phyloP scores from a whole-genome alignment of 2,888 invertebrate genomes.

The Sericinus montela region DNA sequence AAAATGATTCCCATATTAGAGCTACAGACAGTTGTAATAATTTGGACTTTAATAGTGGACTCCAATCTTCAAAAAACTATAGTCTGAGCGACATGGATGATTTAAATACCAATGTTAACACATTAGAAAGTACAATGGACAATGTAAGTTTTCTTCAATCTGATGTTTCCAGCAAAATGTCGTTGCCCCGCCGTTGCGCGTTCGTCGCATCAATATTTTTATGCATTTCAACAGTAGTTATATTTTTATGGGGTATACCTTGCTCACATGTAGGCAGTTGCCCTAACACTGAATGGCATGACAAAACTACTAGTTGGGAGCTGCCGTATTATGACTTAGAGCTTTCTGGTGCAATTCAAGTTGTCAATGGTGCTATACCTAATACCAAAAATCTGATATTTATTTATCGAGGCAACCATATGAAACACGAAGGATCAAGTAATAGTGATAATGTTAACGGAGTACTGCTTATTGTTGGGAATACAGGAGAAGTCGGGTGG shows the following conservation, averaged over 20 bases:
- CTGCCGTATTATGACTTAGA: conserved; percentile 84
- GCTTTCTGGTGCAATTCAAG: conserved; percentile 83
- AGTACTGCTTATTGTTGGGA: conserved; percentile 84
- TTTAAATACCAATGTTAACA: conserved; percentile 65
- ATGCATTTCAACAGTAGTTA: conserved; percentile 84
- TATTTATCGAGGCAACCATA: conserved; percentile 84
- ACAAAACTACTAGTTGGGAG: conserved; percentile 84
- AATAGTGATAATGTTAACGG: conserved; percentile 79
- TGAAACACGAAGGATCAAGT: conserved; percentile 70
- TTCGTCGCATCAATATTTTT: conserved; percentile 85
- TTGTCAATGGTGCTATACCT: conserved; percentile 82
- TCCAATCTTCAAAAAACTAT: conserved; percentile 65
- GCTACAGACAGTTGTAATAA: conserved; percentile 61
- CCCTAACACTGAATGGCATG: conserved; percentile 72
- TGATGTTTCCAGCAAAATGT: conserved; percentile 80
- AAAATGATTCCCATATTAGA: conserved; percentile 54
- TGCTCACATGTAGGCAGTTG: conserved; percentile 86
- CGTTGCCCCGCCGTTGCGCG: conserved; percentile 82
- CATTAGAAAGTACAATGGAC: conserved; percentile 70
- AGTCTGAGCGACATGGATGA: conserved; percentile 72
- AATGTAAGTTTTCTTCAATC: conserved; percentile 72
- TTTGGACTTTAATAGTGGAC: conserved; percentile 66
- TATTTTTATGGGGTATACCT: conserved; percentile 87
- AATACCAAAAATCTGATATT: conserved; percentile 85
- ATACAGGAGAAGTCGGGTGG: conserved; percentile 86